These are phyloP conservation scores for Chaenogobius annularis DNA, from an alignment of 2,113 vertebrate genomes.

Conservation along the genomic window DNA sequence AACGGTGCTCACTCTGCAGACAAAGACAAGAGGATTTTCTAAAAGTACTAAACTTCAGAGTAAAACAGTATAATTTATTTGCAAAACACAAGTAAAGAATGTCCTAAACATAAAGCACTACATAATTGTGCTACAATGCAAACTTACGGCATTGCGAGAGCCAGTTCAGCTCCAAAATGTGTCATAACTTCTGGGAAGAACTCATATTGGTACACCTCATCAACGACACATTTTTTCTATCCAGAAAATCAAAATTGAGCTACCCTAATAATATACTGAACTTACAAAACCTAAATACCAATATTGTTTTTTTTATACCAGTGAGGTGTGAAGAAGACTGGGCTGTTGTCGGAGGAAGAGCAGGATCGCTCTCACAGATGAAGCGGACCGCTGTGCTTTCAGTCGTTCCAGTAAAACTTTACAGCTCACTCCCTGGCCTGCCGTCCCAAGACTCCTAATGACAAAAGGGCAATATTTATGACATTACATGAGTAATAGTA, in stretches of 20 bases:
- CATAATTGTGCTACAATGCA: not conserved
- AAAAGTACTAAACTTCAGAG: not conserved
- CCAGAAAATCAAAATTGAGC: slow-evolving; percentile 2
- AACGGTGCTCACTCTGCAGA: slow-evolving; percentile 70
- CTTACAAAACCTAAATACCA: not conserved
- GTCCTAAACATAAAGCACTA: not conserved
- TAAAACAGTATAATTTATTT: not conserved
- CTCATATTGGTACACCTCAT: slow-evolving; percentile 64
- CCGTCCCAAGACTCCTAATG: slow-evolving; percentile 69
- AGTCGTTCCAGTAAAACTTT: slow-evolving; percentile 46
- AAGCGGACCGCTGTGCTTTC: slow-evolving; percentile 3
- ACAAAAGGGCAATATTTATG: not conserved
- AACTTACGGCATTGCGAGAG: slow-evolving; percentile 78
- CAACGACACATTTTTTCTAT: slow-evolving; percentile 77
- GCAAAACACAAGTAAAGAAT: not conserved
- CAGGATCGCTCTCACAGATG: slow-evolving; percentile 55
- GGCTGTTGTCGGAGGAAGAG: slow-evolving; percentile 68
- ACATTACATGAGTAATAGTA: not conserved
- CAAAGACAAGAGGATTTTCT: not conserved
- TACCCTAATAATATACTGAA: not conserved
- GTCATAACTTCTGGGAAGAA: slow-evolving; percentile 72
- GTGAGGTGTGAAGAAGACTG: slow-evolving; percentile 68
- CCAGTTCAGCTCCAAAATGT: slow-evolving; percentile 74
- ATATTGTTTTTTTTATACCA: slow-evolving; percentile 60
- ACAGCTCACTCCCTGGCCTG: slow-evolving; percentile 75